Percentiles rank a stretch among this genome's conserved stretches.
These are phyloP conservation scores for Ormia ochracea DNA, from an alignment of 2,888 invertebrate species.

Conservation along the genomic window DNA sequence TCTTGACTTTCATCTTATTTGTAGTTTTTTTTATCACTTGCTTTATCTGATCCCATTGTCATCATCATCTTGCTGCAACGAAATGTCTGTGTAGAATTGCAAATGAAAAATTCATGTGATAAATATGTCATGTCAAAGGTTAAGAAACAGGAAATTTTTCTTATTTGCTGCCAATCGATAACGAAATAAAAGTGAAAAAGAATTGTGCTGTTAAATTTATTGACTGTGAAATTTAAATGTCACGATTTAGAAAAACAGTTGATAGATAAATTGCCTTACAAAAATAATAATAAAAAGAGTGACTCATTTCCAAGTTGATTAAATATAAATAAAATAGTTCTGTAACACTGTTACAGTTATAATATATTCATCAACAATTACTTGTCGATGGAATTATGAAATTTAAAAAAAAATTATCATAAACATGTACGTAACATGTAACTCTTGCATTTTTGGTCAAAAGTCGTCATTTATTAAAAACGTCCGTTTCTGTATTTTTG, in stretches of 20 bases:
- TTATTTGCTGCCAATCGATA: slow-evolving; percentile 43
- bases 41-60: slow-evolving; percentile 28
- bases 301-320: too few species aligned
- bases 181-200: neutral
- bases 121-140: slow-evolving; percentile 51
- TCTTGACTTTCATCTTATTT: neutral
- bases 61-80: slow-evolving; percentile 18
- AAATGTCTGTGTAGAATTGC: slow-evolving; percentile 24
- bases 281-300: too few species aligned
- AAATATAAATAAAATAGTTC: too few species aligned
- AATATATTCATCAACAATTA: too few species aligned
- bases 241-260: neutral
- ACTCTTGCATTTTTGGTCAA: too few species aligned
- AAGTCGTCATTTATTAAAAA: too few species aligned
- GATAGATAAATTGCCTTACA: too few species aligned
- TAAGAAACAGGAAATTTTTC: slow-evolving; percentile 41
- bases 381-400: too few species aligned
- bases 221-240: neutral
- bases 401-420: too few species aligned
- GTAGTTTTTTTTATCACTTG: neutral
- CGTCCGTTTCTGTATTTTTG: too few species aligned
- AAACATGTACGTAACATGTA: too few species aligned
- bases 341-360: too few species aligned
- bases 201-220: neutral
- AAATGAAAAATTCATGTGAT: slow-evolving; percentile 43